These are phyloP conservation scores for Rosalia funebris DNA, from an alignment of 2,888 invertebrate genomes.

Conservation along the genomic window DNA sequence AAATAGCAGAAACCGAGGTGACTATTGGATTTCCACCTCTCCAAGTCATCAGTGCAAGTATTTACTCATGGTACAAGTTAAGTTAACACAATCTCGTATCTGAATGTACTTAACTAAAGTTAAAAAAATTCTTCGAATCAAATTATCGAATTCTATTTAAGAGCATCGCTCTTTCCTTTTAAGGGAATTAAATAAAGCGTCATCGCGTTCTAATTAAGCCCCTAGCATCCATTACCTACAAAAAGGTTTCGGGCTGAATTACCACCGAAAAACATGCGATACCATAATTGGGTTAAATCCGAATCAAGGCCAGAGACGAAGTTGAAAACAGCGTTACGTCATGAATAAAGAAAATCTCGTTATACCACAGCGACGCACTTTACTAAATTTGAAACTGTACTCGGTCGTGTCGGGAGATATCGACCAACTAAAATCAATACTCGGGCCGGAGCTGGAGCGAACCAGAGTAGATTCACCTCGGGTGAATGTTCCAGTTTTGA, in stretches of 20 bases:
- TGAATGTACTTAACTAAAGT: no score
- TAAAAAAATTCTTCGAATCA: no score
- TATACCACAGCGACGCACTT: conserved; percentile 31
- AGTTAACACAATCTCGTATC: no score
- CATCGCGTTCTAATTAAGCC: no score
- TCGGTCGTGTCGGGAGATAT: conserved; percentile 26
- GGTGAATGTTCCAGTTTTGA: no score
- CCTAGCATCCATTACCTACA: background rate
- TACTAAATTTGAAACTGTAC: conserved; percentile 27
- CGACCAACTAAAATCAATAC: conserved; percentile 42
- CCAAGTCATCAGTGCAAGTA: no score
- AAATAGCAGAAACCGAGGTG: no score
- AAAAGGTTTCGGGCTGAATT: background rate
- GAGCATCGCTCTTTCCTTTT: no score
- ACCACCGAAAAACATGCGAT: conserved; percentile 32
- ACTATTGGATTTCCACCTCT: no score
- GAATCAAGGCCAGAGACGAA: conserved; percentile 39
- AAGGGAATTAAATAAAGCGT: no score
- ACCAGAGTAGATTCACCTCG: conserved; percentile 13
- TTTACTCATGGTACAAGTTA: no score
- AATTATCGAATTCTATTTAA: no score
- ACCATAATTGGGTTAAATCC: conserved; percentile 39
- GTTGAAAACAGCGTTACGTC: conserved; percentile 34
- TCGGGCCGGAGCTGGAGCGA: background rate
- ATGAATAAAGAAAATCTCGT: conserved; percentile 44